Evolutionary conservation across 2,888 invertebrate genomes (phyloP), one percentile per base, ranked within the genome.

Genomic region (Oxytorus armatus): DNA sequence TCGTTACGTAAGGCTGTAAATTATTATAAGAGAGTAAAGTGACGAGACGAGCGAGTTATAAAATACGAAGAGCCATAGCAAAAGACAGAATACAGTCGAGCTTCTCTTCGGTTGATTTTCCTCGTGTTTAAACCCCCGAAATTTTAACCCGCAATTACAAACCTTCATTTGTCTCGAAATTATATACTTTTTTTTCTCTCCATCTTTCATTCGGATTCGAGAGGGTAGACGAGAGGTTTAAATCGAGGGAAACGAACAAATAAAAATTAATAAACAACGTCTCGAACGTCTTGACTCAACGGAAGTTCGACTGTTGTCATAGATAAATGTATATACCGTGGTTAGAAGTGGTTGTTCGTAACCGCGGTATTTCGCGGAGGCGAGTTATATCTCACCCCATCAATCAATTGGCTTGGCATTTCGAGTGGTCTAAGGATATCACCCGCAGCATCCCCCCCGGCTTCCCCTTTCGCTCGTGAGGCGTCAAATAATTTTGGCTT

Each of bases 1-100:
- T 83, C 78, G 82, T 57, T 79, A 36, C 75, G 51, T 82, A 83
- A 83, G 76, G 76, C 81, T 83, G 83, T 83, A 81, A 55, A 77
- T 80, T 80, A 69, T 55, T 55, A 29, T 73, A 76, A 80, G 79
- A 55, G 44, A 44, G 33, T 23, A 55, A 72, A 23, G 61, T 51
- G 68, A 79, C 29, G 11, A 18, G 10, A 77, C 23, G 49, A 51
- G 65, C 47, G 66, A 61, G 57, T 21, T 66, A n/a, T 49, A 25
- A 25, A 16, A 44, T 44, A 14, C 39, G 21, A 36, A 21, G 47
- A 47, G n/a, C 4, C 47, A 63, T 29, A 36, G 44, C 3, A 55
- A 36, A 36, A 18, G 33, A 72, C 68, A 73, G 7, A 3, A 36
- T 57, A 59, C 61, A 33, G 65, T 55, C 68, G 68, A 68, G 53